Percentiles rank a stretch among this genome's conserved stretches.
Evolutionary conservation across 2,797 vertebrate species (phyloP).

Genomic region (Sebastes iracundus): DNA sequence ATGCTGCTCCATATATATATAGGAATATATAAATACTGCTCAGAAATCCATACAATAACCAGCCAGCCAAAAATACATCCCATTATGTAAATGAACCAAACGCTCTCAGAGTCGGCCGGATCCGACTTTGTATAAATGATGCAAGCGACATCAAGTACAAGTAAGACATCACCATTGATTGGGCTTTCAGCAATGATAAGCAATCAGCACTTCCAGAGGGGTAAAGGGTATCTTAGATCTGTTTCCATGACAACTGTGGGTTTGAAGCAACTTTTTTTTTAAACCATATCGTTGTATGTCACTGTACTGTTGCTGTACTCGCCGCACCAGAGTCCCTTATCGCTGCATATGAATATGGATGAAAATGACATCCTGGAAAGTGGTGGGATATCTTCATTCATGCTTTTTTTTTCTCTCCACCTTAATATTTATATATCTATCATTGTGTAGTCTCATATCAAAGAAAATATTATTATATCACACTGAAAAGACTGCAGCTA

Average conservation of each 20-base stretch:
- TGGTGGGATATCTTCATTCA: background rate
- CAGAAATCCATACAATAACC: constrained; percentile 15
- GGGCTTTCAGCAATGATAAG: constrained; percentile 50
- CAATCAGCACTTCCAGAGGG: constrained; percentile 56
- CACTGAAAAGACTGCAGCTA: background rate
- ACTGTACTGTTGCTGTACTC: constrained; percentile 19
- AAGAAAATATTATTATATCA: background rate
- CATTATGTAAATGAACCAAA: constrained; percentile 13
- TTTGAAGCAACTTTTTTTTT: constrained; percentile 54
- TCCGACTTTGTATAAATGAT: background rate
- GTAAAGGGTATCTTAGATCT: constrained; percentile 59
- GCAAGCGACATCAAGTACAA: constrained; percentile 5
- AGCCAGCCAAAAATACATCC: background rate
- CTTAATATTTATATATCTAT: background rate
- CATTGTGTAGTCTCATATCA: background rate
- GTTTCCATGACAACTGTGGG: constrained; percentile 84
- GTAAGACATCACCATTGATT: constrained; percentile 30
- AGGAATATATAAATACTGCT: background rate
- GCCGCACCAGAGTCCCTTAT: background rate
- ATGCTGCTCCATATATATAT: background rate
- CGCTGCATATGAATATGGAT: background rate
- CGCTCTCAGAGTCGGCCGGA: background rate
- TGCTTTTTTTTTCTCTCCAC: background rate
- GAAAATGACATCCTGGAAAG: background rate
- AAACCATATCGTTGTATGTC: constrained; percentile 27